Evolutionary conservation across 1,140 invertebrate genomes (phyloP), one percentile per base, ranked within the genome.

Genomic region (Apis florea): DNA sequence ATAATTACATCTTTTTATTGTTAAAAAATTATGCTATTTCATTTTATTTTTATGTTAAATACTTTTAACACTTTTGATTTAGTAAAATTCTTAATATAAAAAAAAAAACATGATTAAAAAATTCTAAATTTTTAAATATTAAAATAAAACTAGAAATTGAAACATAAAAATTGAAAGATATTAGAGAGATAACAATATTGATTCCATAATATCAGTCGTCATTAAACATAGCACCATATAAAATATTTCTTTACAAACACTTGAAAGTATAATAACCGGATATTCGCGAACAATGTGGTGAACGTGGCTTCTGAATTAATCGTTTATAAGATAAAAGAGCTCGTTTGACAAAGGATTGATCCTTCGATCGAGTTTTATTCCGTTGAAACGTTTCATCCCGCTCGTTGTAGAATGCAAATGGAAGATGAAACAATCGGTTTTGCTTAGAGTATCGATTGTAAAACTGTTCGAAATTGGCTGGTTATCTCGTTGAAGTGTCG

Each of bases 271-370:
- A 49, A 68, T 67, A n/a, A 58, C 8, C 56, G 21, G 56, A 58
- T 58, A n/a, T 21, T 63, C 59, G 5, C 13, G 11, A 51, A 49
- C 21, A 24, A 5, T 26, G n/a, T n/a, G 21, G 31, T 5, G 56
- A 17, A 59, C 26, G 70, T 73, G 70, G 31, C 21, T 47, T 40
- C 21, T 61, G 70, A 59, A 61, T 61, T 58, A 73, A 73, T 73
- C 70, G 70, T 59, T 49, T 11, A 8, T n/a, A 9, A 40, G 54
- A 73, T 59, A 21, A 73, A 59, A 59, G 70, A 59, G 56, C 21
- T 24, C 31, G 31, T 40, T 73, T 24, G n/a, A 8, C 21, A 24
- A 73, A 73, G 70, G 31, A 61, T 73, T 59, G 70, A 58, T 73
- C 54, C 54, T 47, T 61, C 9, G 12, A 40, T 40, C 70, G 54